These are phyloP conservation scores for Penelope pileata DNA, from an alignment of 2,113 vertebrate genomes.

Conservation along the genomic window DNA sequence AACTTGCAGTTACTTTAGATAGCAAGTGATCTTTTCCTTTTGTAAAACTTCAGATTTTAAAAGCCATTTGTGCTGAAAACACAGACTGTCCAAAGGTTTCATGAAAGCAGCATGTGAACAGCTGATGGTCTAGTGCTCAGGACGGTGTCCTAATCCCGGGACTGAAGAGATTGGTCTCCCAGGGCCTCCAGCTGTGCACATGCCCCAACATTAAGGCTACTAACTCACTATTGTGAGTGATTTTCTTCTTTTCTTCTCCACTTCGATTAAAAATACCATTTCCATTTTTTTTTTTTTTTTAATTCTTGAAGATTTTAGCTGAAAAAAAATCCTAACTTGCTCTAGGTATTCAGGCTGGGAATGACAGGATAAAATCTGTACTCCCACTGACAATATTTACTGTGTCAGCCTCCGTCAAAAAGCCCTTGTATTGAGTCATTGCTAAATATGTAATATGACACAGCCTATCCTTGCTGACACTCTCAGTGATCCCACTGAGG, in stretches of 20 bases:
- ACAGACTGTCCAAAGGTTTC: not conserved
- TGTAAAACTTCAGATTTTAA: not conserved
- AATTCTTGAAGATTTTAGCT: not conserved
- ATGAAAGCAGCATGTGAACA: fast-evolving
- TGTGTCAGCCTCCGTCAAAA: not conserved
- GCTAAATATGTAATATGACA: conserved; percentile 1
- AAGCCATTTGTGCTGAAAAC: not conserved
- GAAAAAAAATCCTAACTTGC: not conserved
- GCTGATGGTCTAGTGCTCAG: not conserved
- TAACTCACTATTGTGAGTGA: not conserved
- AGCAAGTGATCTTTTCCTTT: not conserved
- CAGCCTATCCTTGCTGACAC: not conserved
- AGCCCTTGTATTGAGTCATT: not conserved
- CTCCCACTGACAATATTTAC: not conserved
- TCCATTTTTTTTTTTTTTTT: not conserved
- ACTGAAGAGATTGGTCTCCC: not conserved
- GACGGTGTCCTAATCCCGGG: not conserved
- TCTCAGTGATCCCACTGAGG: not conserved
- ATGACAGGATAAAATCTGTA: not conserved
- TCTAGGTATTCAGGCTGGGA: not conserved
- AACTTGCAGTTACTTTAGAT: not conserved
- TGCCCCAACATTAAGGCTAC: not conserved
- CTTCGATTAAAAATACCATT: not conserved
- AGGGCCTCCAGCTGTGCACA: fast-evolving
- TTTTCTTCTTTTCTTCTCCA: not conserved